phyloP scores from a whole-genome alignment of 2,113 vertebrate species.

The Mionectes macconnelli region DNA sequence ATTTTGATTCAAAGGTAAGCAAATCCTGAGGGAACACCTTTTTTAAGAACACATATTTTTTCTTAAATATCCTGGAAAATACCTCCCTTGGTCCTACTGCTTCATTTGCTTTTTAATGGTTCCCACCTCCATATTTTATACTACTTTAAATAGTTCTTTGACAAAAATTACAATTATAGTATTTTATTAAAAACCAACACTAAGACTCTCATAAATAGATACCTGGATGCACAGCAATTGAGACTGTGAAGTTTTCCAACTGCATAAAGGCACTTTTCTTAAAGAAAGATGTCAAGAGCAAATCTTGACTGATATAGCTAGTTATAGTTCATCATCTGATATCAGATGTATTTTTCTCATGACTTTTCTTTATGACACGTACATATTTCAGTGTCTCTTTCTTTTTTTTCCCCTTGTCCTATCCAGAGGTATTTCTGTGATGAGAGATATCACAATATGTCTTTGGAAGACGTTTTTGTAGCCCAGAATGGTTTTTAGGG shows the following conservation, averaged over 20 bases:
- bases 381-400: background rate
- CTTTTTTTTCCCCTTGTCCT: background rate
- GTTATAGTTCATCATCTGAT: background rate
- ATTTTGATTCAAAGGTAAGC: background rate
- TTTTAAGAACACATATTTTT: background rate
- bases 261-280: background rate
- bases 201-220: background rate
- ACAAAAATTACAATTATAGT: background rate
- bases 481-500: background rate
- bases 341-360: slow-evolving; percentile 10
- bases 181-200: background rate
- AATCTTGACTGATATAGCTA: background rate
- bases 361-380: background rate
- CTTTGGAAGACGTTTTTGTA: background rate
- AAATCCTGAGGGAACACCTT: background rate
- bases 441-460: background rate
- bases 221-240: background rate
- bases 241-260: background rate
- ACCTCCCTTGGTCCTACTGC: background rate
- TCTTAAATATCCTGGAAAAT: background rate
- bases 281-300: background rate
- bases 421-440: background rate
- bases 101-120: background rate
- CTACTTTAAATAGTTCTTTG: background rate
- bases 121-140: background rate